Evolutionary conservation across 2,797 vertebrate genomes (phyloP), one percentile per base, ranked within the genome.

Genomic region (Poeciliopsis gracilis): DNA sequence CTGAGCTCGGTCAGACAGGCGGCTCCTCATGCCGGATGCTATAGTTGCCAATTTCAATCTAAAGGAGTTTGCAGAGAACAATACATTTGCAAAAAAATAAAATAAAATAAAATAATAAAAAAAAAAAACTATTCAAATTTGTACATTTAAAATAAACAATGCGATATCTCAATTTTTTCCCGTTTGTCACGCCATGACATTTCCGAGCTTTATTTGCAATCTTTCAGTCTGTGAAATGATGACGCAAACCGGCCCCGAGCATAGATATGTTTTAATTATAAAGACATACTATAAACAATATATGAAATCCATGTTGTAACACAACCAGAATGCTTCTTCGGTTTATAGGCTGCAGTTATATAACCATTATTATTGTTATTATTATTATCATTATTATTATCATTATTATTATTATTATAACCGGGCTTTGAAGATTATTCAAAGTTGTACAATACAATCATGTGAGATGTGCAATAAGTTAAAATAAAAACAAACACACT

Each of bases 201-300:
- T 66, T 43, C 41, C 23, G 11, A 43, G 38, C 66, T 69, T 43
- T 69, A 43, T 69, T 69, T 69, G 38, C 23, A 6, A 90, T 38
- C 70, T 28, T 57, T 46, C 51, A 59, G 71, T 41, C 45, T 71
- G 18, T 55, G 70, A 77, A 66, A 63, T 66, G 91, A 91, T 80
- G 76, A 94, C 84, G 78, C 87, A 92, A 90, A 82, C 77, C 74
- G 84, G 87, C 70, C 91, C 89, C 89, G 90, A 93, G 92, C 93
- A 94, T 95, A 96, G 87, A 95, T 94, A 95, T 93, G 94, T 93
- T 96, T 96, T 96, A 96, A 95, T 97, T 97, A 97, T 97, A 97
- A 98, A 97, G 94, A 97, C 97, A 97, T 96, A 70, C 43, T 70
- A 96, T 97, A 97, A 97, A 97, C 96, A 96, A 89, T 96, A 95